Evolutionary conservation across 37 sponge, comb jelly and placozoan genomes (phyloP), one percentile per base, ranked within the genome.

Genomic region (Tethya wilhelma): DNA sequence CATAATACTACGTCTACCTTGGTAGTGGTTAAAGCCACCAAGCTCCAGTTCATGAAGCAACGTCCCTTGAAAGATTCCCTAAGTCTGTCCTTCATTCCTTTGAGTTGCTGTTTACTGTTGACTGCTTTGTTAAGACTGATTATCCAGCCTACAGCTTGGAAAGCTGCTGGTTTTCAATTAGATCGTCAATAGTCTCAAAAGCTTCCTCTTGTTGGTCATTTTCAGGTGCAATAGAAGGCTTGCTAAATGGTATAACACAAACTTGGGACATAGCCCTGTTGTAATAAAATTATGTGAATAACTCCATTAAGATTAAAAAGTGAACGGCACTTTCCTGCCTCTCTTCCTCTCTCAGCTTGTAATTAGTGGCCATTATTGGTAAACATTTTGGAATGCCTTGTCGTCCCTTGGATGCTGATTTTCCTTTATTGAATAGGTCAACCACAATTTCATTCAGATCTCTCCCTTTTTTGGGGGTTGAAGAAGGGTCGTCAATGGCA

Each of bases 401-500:
- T 14, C 53, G 62, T 2, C 45, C 30, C 5, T 56, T 49, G 42
- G 70, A 62, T 7, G 39, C 79, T 1, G 62, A 41, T 59, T 75
- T 59, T 11, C 60, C 39, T 36, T 44, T 30, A 37, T 45, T 42
- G 32, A 53, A 78, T 12, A 78, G 79, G 37, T 78, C 79, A 2
- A 78, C 67, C 0, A 78, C 28, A 40, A 78, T 11, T 14, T 78
- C 79, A 78, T 29, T 78, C 3, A 78, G 31, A 32, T 78, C 79
- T 26, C 36, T 4, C 12, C 55, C 55, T 30, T 65, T 65, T 2
- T 8, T 28, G 2, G 33, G 14, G 20, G 19, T 49, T 28, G 33
- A 14, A 4, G 26, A 8, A 9, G 77, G 77, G 31, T 76, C 77
- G 41, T 76, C 64, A 26, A 78, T 78, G 6, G 36, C 55, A 64